A percentile compares a stretch with the other conserved stretches of the same genome.
These are phyloP conservation scores for Littorina saxatilis DNA, from an alignment of 1,140 invertebrate species.

Conservation along the genomic window DNA sequence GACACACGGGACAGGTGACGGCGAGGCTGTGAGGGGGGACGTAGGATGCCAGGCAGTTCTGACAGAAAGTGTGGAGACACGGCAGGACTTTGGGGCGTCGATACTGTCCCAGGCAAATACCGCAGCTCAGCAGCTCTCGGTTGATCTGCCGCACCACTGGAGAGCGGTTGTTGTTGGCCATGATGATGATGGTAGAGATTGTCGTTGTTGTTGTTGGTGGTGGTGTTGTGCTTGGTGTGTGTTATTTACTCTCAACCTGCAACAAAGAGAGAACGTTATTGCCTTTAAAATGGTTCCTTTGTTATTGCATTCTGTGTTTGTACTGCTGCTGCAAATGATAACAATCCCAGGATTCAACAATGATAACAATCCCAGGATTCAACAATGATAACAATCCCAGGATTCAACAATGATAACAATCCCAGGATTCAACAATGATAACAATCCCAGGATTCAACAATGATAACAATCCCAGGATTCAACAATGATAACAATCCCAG, in stretches of 20 bases:
- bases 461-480: no score
- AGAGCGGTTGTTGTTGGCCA: conserved; percentile 36
- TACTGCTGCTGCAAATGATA: no score
- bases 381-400: not conserved
- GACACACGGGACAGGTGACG: conserved; percentile 79
- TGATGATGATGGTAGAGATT: conserved; percentile 8
- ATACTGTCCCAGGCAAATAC: conserved; percentile 82
- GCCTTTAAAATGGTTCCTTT: not conserved
- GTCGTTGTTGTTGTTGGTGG: conserved; percentile 20
- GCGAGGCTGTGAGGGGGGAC: conserved; percentile 83
- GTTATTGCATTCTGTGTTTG: not conserved
- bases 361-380: not conserved
- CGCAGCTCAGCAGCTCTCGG: conserved; percentile 75
- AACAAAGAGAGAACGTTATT: not conserved
- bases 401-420: no score
- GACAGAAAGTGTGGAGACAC: conserved; percentile 95
- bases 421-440: no score
- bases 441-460: no score
- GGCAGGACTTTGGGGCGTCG: conserved; percentile 88
- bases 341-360: not conserved
- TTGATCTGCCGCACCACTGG: conserved; percentile 49
- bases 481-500: no score
- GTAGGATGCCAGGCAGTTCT: conserved; percentile 88
- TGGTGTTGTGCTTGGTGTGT: not conserved
- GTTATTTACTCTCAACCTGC: conserved; percentile 1